phyloP scores from a whole-genome alignment of 2,113 vertebrate genomes.

The Shinisaurus crocodilurus region DNA sequence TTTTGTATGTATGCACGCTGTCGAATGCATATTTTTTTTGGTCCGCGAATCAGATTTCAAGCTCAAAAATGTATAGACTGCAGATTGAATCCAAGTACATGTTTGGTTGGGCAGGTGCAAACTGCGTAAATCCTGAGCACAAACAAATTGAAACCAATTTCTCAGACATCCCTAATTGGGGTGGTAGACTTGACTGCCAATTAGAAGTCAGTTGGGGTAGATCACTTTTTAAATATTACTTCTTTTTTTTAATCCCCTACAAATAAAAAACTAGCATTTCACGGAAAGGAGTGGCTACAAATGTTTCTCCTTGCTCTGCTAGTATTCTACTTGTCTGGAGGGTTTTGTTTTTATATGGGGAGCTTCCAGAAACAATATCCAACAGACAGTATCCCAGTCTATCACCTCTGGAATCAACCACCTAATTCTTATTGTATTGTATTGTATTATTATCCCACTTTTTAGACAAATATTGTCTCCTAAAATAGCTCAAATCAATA shows the following conservation, averaged over 20 bases:
- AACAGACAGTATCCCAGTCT: not conserved
- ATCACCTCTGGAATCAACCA: not conserved
- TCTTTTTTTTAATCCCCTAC: not conserved
- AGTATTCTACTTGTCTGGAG: not conserved
- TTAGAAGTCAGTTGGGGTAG: too few relatives aligned
- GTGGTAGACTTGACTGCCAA: too few relatives aligned
- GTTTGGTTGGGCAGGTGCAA: too few relatives aligned
- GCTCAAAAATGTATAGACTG: too few relatives aligned
- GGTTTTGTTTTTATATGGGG: not conserved
- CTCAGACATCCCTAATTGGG: not conserved
- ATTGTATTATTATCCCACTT: not conserved
- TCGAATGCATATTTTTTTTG: too few relatives aligned
- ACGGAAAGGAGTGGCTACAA: not conserved
- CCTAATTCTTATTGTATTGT: not conserved
- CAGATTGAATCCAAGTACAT: too few relatives aligned
- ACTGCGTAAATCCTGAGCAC: too few relatives aligned
- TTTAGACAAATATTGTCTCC: not conserved
- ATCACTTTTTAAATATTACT: not conserved
- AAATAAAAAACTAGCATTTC: not conserved
- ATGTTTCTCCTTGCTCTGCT: not conserved
- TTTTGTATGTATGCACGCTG: too few relatives aligned
- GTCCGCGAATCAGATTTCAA: too few relatives aligned
- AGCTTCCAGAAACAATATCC: not conserved
- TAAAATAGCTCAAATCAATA: not conserved
- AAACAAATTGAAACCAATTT: too few relatives aligned